Percentiles rank a stretch among this genome's conserved stretches.
Evolutionary conservation across 1,140 invertebrate genomes (phyloP).

Genomic region (Wiebesia pumilae): DNA sequence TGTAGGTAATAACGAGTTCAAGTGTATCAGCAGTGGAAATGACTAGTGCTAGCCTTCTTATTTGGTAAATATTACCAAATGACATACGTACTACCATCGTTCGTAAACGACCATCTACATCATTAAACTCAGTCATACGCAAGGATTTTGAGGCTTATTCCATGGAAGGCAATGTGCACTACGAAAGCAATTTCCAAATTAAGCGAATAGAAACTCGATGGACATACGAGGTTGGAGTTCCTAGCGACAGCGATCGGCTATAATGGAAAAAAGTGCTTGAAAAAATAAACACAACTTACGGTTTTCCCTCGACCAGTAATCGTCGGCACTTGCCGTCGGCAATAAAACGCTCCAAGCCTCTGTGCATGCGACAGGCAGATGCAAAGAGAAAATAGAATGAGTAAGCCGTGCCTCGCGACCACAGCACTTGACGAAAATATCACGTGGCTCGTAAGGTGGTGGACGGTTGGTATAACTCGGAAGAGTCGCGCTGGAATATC

Average conservation of each 20-base stretch:
- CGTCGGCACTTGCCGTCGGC: conserved; percentile 71
- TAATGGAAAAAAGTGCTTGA: neutral
- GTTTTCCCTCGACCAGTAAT: conserved; percentile 73
- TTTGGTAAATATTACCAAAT: neutral
- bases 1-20: conserved; percentile 30
- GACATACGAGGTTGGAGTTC: neutral
- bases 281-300: conserved; percentile 69
- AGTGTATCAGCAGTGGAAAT: conserved; percentile 7
- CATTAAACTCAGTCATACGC: neutral
- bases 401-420: conserved; percentile 8
- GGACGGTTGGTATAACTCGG: too few relatives aligned
- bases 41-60: neutral
- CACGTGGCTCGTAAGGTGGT: neutral
- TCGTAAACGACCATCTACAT: neutral
- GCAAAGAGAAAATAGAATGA: conserved; percentile 51
- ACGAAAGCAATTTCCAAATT: neutral
- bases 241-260: neutral
- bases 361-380: conserved; percentile 60
- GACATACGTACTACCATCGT: neutral
- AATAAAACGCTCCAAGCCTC: conserved; percentile 74
- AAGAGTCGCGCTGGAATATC: neutral
- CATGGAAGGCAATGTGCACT: neutral
- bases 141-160: neutral
- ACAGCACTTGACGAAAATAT: neutral
- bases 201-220: neutral